These are phyloP conservation scores for Oreotrochilus melanogaster DNA, from an alignment of 2,113 vertebrate species.

Conservation along the genomic window DNA sequence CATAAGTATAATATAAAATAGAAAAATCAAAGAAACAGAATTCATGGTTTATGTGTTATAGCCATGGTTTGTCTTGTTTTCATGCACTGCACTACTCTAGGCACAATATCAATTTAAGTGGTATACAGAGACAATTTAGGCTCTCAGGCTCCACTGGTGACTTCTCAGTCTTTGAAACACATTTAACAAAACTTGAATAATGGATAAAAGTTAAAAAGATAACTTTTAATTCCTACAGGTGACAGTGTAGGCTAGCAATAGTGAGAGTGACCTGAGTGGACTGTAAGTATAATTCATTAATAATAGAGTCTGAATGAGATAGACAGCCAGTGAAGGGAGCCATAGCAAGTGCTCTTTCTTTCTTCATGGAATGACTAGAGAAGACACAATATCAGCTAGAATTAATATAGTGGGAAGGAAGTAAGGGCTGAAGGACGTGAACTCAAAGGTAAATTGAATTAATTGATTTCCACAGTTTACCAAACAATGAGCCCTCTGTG, in stretches of 20 bases:
- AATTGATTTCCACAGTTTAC: not conserved
- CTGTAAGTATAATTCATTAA: not conserved
- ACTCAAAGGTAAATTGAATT: not conserved
- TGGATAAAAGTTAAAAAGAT: not conserved
- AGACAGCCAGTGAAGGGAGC: not conserved
- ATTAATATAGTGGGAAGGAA: not conserved
- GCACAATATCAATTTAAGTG: too few relatives aligned
- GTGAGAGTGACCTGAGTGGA: not conserved
- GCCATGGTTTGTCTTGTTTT: too few relatives aligned
- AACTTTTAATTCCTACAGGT: not conserved
- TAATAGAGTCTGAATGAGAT: not conserved
- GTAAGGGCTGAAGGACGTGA: not conserved
- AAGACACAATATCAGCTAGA: not conserved
- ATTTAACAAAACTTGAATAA: not conserved
- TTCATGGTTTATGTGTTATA: not conserved
- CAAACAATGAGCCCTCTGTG: not conserved
- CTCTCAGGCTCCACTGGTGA: not conserved
- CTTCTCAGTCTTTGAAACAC: not conserved
- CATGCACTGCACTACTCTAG: too few relatives aligned
- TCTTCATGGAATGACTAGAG: not conserved
- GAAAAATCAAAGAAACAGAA: not conserved
- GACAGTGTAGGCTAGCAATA: not conserved
- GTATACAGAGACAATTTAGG: not conserved
- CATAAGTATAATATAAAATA: not conserved
- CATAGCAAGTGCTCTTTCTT: not conserved